phyloP scores from a whole-genome alignment of 1,140 invertebrate genomes.

The Dufourea novaeangliae region DNA sequence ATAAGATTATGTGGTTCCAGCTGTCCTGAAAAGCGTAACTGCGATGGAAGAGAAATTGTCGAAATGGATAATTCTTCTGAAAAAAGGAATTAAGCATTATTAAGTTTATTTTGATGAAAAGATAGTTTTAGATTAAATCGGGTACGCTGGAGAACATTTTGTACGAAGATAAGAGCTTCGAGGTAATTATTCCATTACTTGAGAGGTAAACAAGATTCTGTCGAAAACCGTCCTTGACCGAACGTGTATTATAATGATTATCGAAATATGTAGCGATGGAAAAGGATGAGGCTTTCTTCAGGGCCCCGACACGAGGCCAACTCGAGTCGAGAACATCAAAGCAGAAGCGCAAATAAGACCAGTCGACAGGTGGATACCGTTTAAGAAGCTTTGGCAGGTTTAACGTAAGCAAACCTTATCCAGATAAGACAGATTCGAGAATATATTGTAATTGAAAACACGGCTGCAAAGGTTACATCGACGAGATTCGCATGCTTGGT shows the following conservation, averaged over 20 bases:
- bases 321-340: not conserved
- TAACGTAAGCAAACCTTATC: not conserved
- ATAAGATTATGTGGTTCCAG: too few relatives aligned
- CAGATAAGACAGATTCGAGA: not conserved
- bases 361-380: not conserved
- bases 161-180: not conserved
- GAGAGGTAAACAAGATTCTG: slow-evolving; percentile 3
- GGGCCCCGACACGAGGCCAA: not conserved
- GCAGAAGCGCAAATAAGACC: not conserved
- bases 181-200: not conserved
- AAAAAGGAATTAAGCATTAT: too few relatives aligned
- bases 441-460: not conserved
- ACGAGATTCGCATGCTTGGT: not conserved
- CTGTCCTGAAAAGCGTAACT: too few relatives aligned
- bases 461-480: too few relatives aligned
- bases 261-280: not conserved
- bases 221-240: slow-evolving; percentile 3
- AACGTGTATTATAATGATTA: slow-evolving; percentile 1
- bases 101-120: too few relatives aligned
- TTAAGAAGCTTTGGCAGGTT: not conserved
- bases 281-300: not conserved
- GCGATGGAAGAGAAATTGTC: too few relatives aligned
- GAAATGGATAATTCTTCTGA: too few relatives aligned
- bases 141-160: too few relatives aligned
- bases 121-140: too few relatives aligned